Conservation (phyloP, 2,113 vertebrate species). For the Hypocryptadius cinnamomeus region DNA sequence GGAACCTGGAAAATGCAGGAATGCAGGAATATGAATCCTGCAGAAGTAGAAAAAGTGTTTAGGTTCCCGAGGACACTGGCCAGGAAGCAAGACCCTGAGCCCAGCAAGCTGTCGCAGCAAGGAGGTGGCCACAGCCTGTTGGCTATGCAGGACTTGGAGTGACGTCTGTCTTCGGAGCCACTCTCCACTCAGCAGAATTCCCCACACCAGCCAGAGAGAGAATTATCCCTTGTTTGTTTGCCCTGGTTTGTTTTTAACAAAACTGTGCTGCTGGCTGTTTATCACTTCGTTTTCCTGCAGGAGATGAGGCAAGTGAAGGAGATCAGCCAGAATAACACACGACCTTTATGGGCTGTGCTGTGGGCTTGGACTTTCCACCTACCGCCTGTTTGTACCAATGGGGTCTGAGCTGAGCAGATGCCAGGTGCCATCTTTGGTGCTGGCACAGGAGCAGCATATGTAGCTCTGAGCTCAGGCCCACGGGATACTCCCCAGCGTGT, state of each 20-base stretch:
- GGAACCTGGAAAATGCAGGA: background rate
- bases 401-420: constrained; percentile 53
- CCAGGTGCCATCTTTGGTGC: constrained; percentile 54
- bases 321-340: constrained; percentile 62
- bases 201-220: background rate
- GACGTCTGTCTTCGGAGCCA: rapidly evolving
- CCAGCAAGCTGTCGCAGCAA: background rate
- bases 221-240: constrained; percentile 32
- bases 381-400: constrained; percentile 43
- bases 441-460: constrained; percentile 52
- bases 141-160: background rate
- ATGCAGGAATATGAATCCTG: background rate
- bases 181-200: background rate
- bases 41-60: background rate
- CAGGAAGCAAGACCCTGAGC: background rate
- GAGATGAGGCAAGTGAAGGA: constrained; percentile 51
- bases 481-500: constrained; percentile 50
- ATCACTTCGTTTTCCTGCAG: constrained; percentile 52
- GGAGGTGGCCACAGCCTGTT: background rate
- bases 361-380: constrained; percentile 61
- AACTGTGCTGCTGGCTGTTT: constrained; percentile 59
- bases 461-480: constrained; percentile 53
- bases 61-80: background rate
- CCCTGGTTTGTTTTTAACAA: constrained; percentile 45
- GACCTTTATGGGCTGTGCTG: constrained; percentile 55